These are phyloP conservation scores for Phocoena sinus DNA, from an alignment of 2,113 vertebrate genomes.

Conservation along the genomic window DNA sequence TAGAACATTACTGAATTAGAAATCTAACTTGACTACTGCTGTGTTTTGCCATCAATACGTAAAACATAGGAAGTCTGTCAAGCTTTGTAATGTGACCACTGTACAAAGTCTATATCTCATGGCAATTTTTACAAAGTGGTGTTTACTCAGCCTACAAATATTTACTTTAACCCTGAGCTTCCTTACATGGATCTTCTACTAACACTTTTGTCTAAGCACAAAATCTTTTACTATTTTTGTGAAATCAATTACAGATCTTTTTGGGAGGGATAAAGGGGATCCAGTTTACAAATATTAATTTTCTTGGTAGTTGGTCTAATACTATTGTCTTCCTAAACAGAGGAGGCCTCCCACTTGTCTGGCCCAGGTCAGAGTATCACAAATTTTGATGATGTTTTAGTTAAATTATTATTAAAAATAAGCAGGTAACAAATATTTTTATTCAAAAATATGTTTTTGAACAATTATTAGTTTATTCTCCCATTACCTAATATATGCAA, in stretches of 20 bases:
- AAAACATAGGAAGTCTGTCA: background rate
- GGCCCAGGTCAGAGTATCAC: background rate
- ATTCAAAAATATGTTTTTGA: background rate
- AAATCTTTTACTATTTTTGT: background rate
- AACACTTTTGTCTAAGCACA: background rate
- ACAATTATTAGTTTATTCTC: background rate
- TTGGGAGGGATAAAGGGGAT: background rate
- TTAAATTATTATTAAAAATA: conserved; percentile 10
- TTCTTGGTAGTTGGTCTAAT: background rate
- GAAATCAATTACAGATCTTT: background rate
- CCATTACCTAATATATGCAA: background rate
- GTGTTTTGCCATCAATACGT: background rate
- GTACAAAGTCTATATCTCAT: background rate
- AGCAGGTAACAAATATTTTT: background rate
- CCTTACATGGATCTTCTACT: background rate
- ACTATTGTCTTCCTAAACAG: background rate
- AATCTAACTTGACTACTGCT: background rate
- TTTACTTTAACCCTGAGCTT: background rate
- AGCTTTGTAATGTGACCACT: background rate
- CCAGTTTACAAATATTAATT: background rate
- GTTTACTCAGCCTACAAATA: background rate
- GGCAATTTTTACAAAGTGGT: background rate
- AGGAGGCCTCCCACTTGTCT: background rate
- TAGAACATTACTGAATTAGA: background rate
- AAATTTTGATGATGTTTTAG: conserved; percentile 19